Percentiles rank a stretch among this genome's conserved stretches.
Evolutionary conservation across 2,888 invertebrate genomes (phyloP).

Genomic region (Sycophila texana): DNA sequence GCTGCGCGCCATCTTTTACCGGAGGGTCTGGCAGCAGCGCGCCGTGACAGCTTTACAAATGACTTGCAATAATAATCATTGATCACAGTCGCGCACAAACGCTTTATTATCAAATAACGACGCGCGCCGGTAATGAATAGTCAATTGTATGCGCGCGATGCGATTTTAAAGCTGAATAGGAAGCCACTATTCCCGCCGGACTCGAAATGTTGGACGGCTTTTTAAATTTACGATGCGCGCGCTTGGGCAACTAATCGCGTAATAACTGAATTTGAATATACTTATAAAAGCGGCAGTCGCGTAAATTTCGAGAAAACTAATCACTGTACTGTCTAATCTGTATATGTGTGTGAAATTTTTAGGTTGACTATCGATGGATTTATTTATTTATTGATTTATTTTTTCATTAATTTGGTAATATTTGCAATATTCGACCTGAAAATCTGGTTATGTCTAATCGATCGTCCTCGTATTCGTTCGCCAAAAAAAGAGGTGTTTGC

Average conservation of each 20-base stretch:
- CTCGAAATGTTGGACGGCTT: constrained; percentile 12
- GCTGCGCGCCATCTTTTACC: constrained; percentile 20
- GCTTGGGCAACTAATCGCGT: background rate
- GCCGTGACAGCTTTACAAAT: constrained; percentile 38
- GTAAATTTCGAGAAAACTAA: background rate
- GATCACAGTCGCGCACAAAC: constrained; percentile 21
- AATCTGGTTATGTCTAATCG: constrained; percentile 42
- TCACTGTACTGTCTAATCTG: background rate
- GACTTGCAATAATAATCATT: constrained; percentile 32
- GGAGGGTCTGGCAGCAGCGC: constrained; percentile 14
- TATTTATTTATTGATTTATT: no score
- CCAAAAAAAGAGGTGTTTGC: constrained; percentile 28
- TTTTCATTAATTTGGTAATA: background rate
- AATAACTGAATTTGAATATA: background rate
- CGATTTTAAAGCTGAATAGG: constrained; percentile 27
- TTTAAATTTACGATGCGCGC: background rate
- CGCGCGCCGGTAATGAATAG: constrained; percentile 36
- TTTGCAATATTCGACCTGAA: constrained; percentile 6
- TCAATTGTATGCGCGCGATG: constrained; percentile 29
- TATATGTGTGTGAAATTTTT: background rate
- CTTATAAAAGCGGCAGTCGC: background rate
- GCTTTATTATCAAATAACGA: constrained; percentile 38
- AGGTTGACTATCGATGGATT: background rate
- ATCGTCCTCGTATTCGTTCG: constrained; percentile 31
- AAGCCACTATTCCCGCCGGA: background rate